Percentiles rank a stretch among this genome's conserved stretches.
Evolutionary conservation across 2,113 vertebrate genomes (phyloP).

Genomic region (Microcebus ravelobensis): DNA sequence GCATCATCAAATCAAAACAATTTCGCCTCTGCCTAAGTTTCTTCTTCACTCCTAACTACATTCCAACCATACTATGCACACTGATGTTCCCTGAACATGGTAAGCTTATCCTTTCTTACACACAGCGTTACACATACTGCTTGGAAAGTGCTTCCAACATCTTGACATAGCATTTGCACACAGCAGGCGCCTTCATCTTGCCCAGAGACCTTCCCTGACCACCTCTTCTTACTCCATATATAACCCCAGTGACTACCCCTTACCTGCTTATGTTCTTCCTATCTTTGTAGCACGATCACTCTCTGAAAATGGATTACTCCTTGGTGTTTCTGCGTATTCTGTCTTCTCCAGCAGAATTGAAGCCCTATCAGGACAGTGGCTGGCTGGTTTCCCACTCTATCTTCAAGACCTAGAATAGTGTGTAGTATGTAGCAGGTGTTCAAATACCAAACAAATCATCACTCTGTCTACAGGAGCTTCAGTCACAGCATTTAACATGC

Average conservation of each 20-base stretch:
- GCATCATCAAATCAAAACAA: not conserved
- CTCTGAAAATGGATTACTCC: not conserved
- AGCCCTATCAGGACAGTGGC: not conserved
- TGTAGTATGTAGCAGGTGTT: not conserved
- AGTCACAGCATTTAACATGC: not conserved
- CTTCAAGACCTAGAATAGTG: not conserved
- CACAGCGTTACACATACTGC: not conserved
- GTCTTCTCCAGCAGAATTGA: not conserved
- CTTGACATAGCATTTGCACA: not conserved
- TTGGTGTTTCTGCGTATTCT: not conserved
- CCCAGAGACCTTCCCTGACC: not conserved
- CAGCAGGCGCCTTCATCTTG: not conserved
- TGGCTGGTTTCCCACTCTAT: not conserved
- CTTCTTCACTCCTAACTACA: not conserved
- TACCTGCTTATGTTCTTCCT: not conserved
- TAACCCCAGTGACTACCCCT: not conserved
- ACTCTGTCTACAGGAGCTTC: not conserved
- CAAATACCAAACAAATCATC: not conserved
- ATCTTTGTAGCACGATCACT: not conserved
- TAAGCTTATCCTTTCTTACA: not conserved
- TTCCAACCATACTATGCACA: not conserved
- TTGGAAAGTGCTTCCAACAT: not conserved
- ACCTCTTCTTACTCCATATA: not conserved
- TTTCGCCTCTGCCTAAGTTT: not conserved
- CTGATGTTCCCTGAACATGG: not conserved